These are phyloP conservation scores for Agapornis canus DNA, from an alignment of 2,797 vertebrate genomes.

Conservation along the genomic window DNA sequence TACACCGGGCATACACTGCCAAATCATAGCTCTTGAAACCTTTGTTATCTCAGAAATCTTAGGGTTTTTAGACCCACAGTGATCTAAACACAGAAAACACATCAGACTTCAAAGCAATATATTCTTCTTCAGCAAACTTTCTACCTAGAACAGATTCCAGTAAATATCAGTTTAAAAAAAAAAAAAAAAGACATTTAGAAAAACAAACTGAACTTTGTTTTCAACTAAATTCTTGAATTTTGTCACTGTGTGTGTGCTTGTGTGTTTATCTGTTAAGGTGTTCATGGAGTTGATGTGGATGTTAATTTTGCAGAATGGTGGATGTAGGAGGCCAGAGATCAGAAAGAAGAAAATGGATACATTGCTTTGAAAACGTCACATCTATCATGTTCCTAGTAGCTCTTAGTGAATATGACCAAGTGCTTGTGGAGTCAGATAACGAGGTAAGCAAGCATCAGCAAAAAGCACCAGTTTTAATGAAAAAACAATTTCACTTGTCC, in stretches of 20 bases:
- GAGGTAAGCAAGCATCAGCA: constrained; percentile 80
- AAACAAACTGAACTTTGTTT: background rate
- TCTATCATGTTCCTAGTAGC: constrained; percentile 98
- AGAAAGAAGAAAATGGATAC: constrained; percentile 98
- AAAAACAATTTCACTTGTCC: background rate
- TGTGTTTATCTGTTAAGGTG: background rate
- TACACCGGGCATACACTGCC: background rate
- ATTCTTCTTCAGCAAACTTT: background rate
- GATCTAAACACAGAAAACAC: background rate
- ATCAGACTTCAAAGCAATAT: background rate
- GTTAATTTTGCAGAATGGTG: constrained; percentile 87
- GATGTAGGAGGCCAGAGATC: constrained; percentile 95
- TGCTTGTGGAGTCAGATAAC: constrained; percentile 94
- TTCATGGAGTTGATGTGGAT: constrained; percentile 45
- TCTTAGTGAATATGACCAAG: constrained; percentile 96
- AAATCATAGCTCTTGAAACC: background rate
- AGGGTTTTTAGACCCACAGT: background rate
- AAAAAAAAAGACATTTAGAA: background rate
- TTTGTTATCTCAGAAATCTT: background rate
- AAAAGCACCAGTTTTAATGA: background rate
- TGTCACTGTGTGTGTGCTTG: background rate
- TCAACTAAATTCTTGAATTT: background rate
- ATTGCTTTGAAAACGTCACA: constrained; percentile 97
- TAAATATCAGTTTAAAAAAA: background rate
- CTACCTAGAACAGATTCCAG: background rate